Conservation (phyloP, 2,797 vertebrate species). For the Poeciliopsis presidionis region DNA sequence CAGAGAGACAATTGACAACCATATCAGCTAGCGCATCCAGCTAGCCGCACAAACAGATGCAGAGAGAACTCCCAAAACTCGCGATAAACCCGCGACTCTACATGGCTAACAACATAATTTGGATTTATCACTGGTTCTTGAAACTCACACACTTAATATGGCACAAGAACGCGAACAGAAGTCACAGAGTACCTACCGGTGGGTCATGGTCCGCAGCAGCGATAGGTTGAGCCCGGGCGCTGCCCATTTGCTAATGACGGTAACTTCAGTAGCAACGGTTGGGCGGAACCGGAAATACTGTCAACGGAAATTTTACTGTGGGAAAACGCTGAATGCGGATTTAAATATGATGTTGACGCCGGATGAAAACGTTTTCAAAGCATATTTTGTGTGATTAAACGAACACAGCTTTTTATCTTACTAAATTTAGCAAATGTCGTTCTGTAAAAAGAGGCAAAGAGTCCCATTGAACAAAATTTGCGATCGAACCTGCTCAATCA, state of each 20-base stretch:
- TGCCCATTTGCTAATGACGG: slow-evolving; percentile 73
- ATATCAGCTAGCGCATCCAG: slow-evolving; percentile 56
- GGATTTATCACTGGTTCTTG: fast-evolving
- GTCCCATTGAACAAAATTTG: background rate
- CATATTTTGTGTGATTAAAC: background rate
- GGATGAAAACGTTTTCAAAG: background rate
- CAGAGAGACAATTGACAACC: slow-evolving; percentile 37
- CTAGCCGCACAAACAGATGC: slow-evolving; percentile 58
- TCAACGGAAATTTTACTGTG: background rate
- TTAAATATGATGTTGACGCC: background rate
- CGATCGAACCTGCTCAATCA: background rate
- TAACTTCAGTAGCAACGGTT: slow-evolving; percentile 55
- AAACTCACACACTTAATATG: background rate
- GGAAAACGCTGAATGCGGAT: background rate
- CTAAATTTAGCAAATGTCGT: background rate
- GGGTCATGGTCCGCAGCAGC: slow-evolving; percentile 34
- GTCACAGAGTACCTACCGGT: slow-evolving; percentile 41
- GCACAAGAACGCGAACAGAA: background rate
- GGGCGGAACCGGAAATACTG: slow-evolving; percentile 14
- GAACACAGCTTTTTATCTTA: background rate
- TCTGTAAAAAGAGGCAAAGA: background rate
- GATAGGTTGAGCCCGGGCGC: slow-evolving; percentile 53
- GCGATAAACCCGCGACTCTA: background rate
- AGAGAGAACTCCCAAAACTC: slow-evolving; percentile 17
- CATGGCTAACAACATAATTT: background rate